Conservation (phyloP, 2,888 invertebrate species). For the Eupithecia exiguata region DNA sequence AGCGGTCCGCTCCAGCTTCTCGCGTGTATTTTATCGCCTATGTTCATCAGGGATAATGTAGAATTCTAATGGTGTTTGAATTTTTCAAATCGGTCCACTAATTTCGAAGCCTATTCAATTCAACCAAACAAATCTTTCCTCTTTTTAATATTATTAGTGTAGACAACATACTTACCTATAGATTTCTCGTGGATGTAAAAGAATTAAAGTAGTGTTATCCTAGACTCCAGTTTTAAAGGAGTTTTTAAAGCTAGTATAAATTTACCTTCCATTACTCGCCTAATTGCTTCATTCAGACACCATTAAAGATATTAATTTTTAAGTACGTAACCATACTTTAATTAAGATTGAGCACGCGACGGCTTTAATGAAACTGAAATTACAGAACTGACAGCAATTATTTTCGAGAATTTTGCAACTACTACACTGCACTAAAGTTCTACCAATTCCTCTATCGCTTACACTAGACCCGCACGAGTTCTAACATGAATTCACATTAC, state of each 20-base stretch:
- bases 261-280: neutral
- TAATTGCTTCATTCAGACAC: neutral
- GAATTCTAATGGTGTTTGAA: too few species aligned
- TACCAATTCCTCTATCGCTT: conserved; percentile 17
- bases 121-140: too few species aligned
- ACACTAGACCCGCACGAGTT: conserved; percentile 19
- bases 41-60: too few species aligned
- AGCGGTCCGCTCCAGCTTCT: too few species aligned
- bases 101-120: too few species aligned
- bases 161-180: neutral
- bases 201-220: neutral
- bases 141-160: too few species aligned
- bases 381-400: neutral
- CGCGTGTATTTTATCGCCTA: too few species aligned
- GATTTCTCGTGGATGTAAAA: neutral
- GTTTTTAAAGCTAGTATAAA: neutral
- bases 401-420: conserved; percentile 8
- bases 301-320: neutral
- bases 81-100: too few species aligned
- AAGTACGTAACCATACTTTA: neutral
- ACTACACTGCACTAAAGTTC: neutral
- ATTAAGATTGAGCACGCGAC: conserved; percentile 50
- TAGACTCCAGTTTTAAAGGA: neutral
- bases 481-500: neutral
- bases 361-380: conserved; percentile 13